These are phyloP conservation scores for Dendroctonus valens DNA, from an alignment of 1,140 invertebrate species.

Conservation along the genomic window DNA sequence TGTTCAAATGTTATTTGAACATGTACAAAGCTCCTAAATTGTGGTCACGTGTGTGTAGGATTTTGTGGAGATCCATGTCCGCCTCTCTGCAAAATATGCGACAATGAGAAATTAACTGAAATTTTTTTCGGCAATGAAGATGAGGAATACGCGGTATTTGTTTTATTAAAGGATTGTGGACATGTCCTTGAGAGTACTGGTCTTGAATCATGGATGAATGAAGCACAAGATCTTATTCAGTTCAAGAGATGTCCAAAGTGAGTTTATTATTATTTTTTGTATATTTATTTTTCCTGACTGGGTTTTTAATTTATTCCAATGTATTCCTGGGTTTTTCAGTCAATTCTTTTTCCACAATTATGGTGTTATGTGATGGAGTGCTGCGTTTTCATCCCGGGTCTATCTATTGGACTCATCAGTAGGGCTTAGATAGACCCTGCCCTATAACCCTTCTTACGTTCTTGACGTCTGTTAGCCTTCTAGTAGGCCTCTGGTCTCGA, in stretches of 20 bases:
- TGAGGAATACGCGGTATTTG: conserved; percentile 59
- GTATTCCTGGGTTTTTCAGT: no score
- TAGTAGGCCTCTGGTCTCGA: no score
- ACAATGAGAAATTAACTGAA: conserved; percentile 52
- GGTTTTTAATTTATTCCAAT: no score
- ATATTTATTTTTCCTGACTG: no score
- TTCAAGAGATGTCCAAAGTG: conserved; percentile 60
- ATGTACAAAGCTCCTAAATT: conserved; percentile 51
- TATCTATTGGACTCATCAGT: no score
- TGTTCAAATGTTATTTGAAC: no score
- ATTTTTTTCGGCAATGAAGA: conserved; percentile 61
- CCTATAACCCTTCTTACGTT: no score
- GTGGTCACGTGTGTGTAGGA: conserved; percentile 63
- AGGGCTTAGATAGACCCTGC: no score
- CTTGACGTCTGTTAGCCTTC: no score
- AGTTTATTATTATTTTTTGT: not conserved
- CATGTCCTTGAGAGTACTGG: conserved; percentile 61
- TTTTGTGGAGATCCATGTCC: conserved; percentile 67
- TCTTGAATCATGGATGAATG: conserved; percentile 57
- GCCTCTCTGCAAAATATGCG: conserved; percentile 55
- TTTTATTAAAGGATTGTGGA: conserved; percentile 63
- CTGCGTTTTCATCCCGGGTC: no score
- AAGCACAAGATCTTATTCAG: conserved; percentile 52
- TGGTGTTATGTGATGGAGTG: no score
- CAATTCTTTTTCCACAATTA: no score